A percentile compares a stretch with the other conserved stretches of the same genome.
Conservation (phyloP, 2,113 vertebrate genomes). For the Crotalus viridis region DNA sequence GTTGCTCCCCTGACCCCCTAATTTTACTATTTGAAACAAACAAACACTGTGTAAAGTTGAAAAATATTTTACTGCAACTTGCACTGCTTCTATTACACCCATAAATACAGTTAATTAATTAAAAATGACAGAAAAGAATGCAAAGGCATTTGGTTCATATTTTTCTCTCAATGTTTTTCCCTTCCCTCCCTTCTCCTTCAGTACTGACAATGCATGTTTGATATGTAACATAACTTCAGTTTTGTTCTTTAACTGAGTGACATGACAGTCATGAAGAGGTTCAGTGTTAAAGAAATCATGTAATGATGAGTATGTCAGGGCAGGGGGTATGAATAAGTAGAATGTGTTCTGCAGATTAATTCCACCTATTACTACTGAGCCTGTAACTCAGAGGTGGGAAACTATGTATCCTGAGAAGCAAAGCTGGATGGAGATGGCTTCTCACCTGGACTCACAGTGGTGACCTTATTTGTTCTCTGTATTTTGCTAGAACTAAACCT, state of each 20-base stretch:
- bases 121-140: neutral
- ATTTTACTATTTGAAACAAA: neutral
- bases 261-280: conserved; percentile 7
- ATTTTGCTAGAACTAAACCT: neutral
- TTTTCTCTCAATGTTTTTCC: neutral
- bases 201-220: neutral
- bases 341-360: neutral
- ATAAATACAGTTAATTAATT: neutral
- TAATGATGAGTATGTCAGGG: neutral
- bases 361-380: neutral
- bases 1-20: neutral
- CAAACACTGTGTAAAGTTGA: neutral
- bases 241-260: conserved; percentile 22
- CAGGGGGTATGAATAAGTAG: neutral
- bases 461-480: neutral
- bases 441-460: neutral
- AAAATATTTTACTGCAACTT: neutral
- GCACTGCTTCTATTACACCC: neutral
- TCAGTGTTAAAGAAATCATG: neutral
- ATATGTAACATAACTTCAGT: neutral
- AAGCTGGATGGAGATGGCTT: neutral
- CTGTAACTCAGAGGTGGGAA: too few species aligned
- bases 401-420: neutral
- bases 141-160: neutral
- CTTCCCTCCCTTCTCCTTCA: neutral